Evolutionary conservation across 2,888 invertebrate genomes (phyloP).

Genomic region (Mechanitis mazaeus): DNA sequence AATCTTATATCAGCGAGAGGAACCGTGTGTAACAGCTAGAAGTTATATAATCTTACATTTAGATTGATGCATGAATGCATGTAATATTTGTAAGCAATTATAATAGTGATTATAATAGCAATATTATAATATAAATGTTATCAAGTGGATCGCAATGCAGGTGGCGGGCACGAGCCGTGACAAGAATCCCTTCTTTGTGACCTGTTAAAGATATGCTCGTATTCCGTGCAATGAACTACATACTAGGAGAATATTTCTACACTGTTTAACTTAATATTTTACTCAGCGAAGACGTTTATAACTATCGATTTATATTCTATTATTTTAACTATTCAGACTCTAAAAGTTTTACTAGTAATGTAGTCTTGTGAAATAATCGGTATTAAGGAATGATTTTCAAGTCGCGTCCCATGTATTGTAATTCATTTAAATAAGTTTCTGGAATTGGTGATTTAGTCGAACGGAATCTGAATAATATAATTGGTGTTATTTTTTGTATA

Average conservation of each 20-base stretch:
- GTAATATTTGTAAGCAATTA: conserved; percentile 3
- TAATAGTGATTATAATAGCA: conserved; percentile 9
- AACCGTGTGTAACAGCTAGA: no score
- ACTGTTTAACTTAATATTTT: not conserved
- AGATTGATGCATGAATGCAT: no score
- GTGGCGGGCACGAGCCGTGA: conserved; percentile 61
- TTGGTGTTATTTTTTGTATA: not conserved
- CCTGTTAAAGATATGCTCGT: conserved; percentile 50
- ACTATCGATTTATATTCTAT: no score
- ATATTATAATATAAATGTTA: conserved; percentile 35
- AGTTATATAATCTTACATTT: no score
- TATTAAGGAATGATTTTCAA: conserved; percentile 38
- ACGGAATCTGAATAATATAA: conserved; percentile 21
- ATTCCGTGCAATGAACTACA: conserved; percentile 25
- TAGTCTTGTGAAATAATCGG: conserved; percentile 24
- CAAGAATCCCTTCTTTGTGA: conserved; percentile 58
- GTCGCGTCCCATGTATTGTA: conserved; percentile 38
- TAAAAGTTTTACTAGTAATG: conserved; percentile 1
- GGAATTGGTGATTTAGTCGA: conserved; percentile 31
- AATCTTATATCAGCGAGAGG: no score
- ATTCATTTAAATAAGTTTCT: conserved; percentile 49
- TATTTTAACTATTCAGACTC: no score
- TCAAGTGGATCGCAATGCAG: conserved; percentile 61
- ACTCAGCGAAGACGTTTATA: not conserved
- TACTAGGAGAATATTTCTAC: not conserved